Base-by-base conservation (phyloP, 2,888 invertebrate species). In the Drosophila neonasuta region DNA sequence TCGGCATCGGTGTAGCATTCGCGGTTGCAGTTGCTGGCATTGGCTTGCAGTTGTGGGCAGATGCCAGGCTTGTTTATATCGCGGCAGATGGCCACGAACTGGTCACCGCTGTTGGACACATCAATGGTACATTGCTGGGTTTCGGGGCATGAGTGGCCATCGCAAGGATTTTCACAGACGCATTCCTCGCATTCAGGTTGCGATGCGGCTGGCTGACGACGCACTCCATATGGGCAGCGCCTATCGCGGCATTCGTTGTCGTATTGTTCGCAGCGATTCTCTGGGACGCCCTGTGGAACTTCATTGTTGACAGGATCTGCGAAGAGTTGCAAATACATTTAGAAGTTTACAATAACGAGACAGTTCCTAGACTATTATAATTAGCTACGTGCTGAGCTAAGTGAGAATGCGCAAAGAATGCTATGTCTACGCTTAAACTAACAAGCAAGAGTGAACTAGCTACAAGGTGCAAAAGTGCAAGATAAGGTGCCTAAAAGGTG, bases 1-100 rank as follows among this genome's bases (percentile, higher is more conserved):
- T 97, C 96, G 0, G 96, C 95, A 89, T 97, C 97, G 57, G 94
- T 94, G 67, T 92, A 91, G 86, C 97, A 97, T 89, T 96, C 95
- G 34, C 92, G 92, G 8, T 92, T 93, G 88, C 97, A 97, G 48
- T 90, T 84, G 11, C 92, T 92, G 52, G 91, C 89, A 56, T 90
- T 90, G n/a, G 90, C 88, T 6, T 87, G 86, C 9, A 91, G 90
- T 46, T 81, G 88, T 2, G 95, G 95, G 85, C 95, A 96, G 29
- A 90, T 90, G 3, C 95, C 95, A n/a, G 92, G 91, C 89, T 96
- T 97, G 81, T 92, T 93, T 24, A 92, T 77, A 20, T 88, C 78
- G 6, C 91, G 88, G 56, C 91, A 91, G 30, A 89, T 76, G 3
- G 91, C 88, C 6, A 87, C 75, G 72, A 91, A 91, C 65, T 85